These are phyloP conservation scores for Phyllotreta cruciferae DNA, from an alignment of 2,888 invertebrate genomes.

Conservation along the genomic window DNA sequence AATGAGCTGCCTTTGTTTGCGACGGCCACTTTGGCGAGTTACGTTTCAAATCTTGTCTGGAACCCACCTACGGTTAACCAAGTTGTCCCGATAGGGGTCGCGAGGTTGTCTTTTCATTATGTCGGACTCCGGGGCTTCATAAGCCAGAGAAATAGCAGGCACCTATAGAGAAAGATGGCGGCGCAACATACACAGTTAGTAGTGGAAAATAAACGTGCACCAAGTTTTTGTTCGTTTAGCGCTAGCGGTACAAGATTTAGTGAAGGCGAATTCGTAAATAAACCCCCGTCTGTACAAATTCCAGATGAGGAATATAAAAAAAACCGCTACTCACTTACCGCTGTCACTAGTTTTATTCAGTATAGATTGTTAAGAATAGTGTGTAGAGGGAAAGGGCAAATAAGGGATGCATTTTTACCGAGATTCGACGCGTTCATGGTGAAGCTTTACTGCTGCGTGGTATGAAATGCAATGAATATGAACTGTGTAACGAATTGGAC, in stretches of 20 bases:
- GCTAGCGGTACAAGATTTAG: slow-evolving; percentile 7
- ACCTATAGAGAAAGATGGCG: slow-evolving; percentile 95
- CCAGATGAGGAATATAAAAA: background rate
- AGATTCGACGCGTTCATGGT: slow-evolving; percentile 25
- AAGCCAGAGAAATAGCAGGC: slow-evolving; percentile 98
- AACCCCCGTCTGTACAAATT: too few species aligned
- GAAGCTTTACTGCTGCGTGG: slow-evolving; percentile 41
- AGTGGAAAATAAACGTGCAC: slow-evolving; percentile 54
- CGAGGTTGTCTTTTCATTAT: slow-evolving; percentile 99
- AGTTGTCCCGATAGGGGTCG: slow-evolving; percentile 97
- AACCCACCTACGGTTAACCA: slow-evolving; percentile 97
- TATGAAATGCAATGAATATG: slow-evolving; percentile 36
- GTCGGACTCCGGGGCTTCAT: slow-evolving; percentile 98
- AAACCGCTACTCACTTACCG: slow-evolving; percentile 9
- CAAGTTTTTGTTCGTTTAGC: slow-evolving; percentile 44
- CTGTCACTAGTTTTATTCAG: slow-evolving; percentile 19
- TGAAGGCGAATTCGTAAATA: background rate
- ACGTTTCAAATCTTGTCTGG: slow-evolving; percentile 15
- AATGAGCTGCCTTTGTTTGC: slow-evolving; percentile 20
- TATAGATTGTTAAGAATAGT: slow-evolving; percentile 47
- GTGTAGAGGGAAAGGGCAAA: slow-evolving; percentile 45
- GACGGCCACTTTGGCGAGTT: slow-evolving; percentile 24
- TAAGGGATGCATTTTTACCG: slow-evolving; percentile 18
- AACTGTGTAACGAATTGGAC: slow-evolving; percentile 26
- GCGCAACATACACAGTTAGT: slow-evolving; percentile 64